A percentile compares a stretch with the other conserved stretches of the same genome.
Evolutionary conservation across 1,140 invertebrate genomes (phyloP).

Genomic region (Steinernema feltiae): DNA sequence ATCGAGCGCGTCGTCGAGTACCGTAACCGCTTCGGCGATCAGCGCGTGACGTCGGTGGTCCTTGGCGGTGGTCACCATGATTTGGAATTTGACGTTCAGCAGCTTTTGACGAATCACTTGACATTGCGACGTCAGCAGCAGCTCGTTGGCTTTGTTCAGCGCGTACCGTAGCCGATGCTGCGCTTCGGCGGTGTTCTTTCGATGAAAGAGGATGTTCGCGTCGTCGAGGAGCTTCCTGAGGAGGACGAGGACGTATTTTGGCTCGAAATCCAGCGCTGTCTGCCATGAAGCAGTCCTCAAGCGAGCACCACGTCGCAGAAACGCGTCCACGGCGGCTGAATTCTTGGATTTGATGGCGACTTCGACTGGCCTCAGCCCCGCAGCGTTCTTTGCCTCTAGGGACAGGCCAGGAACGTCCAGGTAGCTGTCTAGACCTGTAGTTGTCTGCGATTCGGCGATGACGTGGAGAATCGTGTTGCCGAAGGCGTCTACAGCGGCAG

Average conservation of each 20-base stretch:
- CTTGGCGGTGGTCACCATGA: slow-evolving; percentile 41
- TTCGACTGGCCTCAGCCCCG: slow-evolving; percentile 84
- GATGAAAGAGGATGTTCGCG: slow-evolving; percentile 81
- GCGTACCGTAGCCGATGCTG: slow-evolving; percentile 90
- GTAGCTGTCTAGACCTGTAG: slow-evolving; percentile 68
- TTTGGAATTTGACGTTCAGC: slow-evolving; percentile 36
- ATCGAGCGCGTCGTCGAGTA: slow-evolving; percentile 33
- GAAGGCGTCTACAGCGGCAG: slow-evolving; percentile 64
- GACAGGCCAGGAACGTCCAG: slow-evolving; percentile 68
- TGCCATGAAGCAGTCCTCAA: slow-evolving; percentile 61
- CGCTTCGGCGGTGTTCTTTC: slow-evolving; percentile 80
- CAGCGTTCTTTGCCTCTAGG: slow-evolving; percentile 44
- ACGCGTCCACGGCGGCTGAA: slow-evolving; percentile 79
- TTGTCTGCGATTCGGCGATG: slow-evolving; percentile 68
- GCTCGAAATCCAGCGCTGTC: slow-evolving; percentile 43
- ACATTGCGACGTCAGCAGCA: slow-evolving; percentile 59
- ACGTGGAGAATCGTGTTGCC: slow-evolving; percentile 66
- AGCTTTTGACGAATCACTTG: slow-evolving; percentile 27
- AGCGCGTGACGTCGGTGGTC: slow-evolving; percentile 32
- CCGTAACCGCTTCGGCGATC: slow-evolving; percentile 35
- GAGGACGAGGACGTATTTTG: slow-evolving; percentile 66
- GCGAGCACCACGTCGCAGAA: slow-evolving; percentile 85
- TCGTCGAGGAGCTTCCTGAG: slow-evolving; percentile 93
- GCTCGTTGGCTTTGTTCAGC: slow-evolving; percentile 74
- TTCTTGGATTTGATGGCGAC: slow-evolving; percentile 84